Evolutionary conservation across 1,140 invertebrate genomes (phyloP), one percentile per base, ranked within the genome.

Genomic region (Lasioglossum albipes): DNA sequence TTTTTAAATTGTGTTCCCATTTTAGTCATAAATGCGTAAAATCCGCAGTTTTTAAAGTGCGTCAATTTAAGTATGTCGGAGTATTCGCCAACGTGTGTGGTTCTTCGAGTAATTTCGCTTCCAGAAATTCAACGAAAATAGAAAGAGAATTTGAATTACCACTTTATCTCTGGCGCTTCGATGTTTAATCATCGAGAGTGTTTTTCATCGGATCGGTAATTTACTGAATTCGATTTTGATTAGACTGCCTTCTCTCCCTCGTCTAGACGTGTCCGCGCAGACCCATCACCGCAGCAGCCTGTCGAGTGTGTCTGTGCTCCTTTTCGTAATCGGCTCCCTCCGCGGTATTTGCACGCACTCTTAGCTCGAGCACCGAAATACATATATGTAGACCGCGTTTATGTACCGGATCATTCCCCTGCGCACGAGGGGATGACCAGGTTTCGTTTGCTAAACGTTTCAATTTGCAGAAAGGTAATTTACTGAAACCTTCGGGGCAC

Each of bases 401-500:
- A 81, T 75, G 71, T 67, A 67, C 64, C 27, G 42, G 59, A 54
- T 76, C 74, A 59, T 81, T 68, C 72, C 72, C 75, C 71, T 61
- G 52, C 67, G 74, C 41, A 75, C 78, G 71, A 75, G 61, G 75
- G 73, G 74, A 84, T 78, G 83, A 84, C 80, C 79, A 81, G 83
- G 75, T 84, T 85, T 59, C 70, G 75, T 75, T 81, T 84, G 79
- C 79, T 85, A 82, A 85, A 85, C 84, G 84, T 85, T 85, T 82
- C 83, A 85, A 80, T 85, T 85, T 78, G 66, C 79, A 75, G 83
- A 74, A 84, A 85, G 83, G 70, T 81, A 85, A 85, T 85, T 85
- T 85, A 85, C 74, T 67, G 69, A 76, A 67, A 77, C 74, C 83
- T 84, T 84, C 75, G 73, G 80, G 79, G 69, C 62, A 67, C 69